phyloP scores from a whole-genome alignment of 2,797 vertebrate species.

The Sandelia bainsii region DNA sequence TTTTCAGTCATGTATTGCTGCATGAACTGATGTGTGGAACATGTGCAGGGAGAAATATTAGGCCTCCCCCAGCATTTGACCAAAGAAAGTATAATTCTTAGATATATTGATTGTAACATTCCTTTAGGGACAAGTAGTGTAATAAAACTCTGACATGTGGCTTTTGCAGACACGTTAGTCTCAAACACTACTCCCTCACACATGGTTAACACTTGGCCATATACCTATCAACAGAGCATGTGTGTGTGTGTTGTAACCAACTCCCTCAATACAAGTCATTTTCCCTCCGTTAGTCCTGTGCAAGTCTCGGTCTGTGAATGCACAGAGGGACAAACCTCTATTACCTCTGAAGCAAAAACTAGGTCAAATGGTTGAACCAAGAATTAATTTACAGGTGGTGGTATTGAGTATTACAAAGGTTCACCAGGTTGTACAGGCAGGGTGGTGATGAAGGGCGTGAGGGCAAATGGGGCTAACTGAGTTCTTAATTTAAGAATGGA shows the following conservation, averaged over 20 bases:
- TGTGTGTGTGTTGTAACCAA: background rate
- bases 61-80: background rate
- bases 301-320: slow-evolving; percentile 30
- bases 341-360: slow-evolving; percentile 68
- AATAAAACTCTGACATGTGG: slow-evolving; percentile 1
- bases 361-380: slow-evolving; percentile 66
- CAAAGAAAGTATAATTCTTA: background rate
- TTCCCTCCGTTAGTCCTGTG: slow-evolving; percentile 21
- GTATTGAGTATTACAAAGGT: slow-evolving; percentile 76
- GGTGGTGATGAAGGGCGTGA: slow-evolving; percentile 36
- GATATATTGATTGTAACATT: slow-evolving; percentile 1
- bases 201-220: slow-evolving; percentile 19
- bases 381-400: slow-evolving; percentile 86
- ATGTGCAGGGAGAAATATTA: background rate
- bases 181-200: slow-evolving; percentile 9
- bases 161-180: slow-evolving; percentile 4
- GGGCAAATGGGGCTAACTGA: slow-evolving; percentile 32
- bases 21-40: background rate
- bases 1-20: background rate
- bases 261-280: slow-evolving; percentile 26
- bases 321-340: slow-evolving; percentile 56
- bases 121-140: background rate
- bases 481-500: slow-evolving; percentile 62
- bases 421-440: slow-evolving; percentile 77
- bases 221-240: background rate